Evolutionary conservation across 2,797 vertebrate genomes (phyloP).

Genomic region (Siniperca scherzeri): DNA sequence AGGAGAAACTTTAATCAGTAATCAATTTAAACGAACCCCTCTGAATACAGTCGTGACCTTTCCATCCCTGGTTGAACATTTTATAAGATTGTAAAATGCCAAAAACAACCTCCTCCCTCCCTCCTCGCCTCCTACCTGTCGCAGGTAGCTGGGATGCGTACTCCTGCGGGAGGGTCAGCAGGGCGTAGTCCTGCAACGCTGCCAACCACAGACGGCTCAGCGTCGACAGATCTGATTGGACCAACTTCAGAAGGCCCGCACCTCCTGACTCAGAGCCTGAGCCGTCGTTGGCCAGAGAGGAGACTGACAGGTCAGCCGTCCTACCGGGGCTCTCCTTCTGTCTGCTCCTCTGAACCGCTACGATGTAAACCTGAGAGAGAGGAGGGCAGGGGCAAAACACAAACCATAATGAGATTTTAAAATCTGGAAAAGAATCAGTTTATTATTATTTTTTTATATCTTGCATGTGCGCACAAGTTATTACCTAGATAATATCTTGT

Average conservation of each 20-base stretch:
- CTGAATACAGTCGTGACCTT: too few relatives aligned
- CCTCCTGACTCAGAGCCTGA: constrained; percentile 39
- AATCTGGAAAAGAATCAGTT: too few relatives aligned
- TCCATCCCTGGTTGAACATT: too few relatives aligned
- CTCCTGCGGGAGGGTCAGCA: constrained; percentile 90
- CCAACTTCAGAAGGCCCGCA: constrained; percentile 88
- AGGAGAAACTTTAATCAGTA: not conserved
- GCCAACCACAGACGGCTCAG: constrained; percentile 94
- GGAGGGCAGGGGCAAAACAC: not conserved
- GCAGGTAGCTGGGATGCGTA: constrained; percentile 86
- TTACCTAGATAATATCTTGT: too few relatives aligned
- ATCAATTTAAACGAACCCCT: too few relatives aligned
- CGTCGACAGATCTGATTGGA: constrained; percentile 89
- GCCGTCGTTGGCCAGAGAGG: constrained; percentile 42
- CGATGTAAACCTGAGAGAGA: constrained; percentile 90
- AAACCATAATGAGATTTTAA: too few relatives aligned
- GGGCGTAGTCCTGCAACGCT: constrained; percentile 92
- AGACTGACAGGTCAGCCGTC: constrained; percentile 67
- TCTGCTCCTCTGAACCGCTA: constrained; percentile 88
- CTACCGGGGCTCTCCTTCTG: constrained; percentile 55
- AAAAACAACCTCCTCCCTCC: too few relatives aligned
- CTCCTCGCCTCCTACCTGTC: constrained; percentile 81
- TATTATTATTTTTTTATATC: too few relatives aligned
- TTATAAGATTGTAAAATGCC: too few relatives aligned
- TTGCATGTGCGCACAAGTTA: too few relatives aligned